Evolutionary conservation across 2,888 invertebrate genomes (phyloP).

Genomic region (Megalurothrips usitatus): DNA sequence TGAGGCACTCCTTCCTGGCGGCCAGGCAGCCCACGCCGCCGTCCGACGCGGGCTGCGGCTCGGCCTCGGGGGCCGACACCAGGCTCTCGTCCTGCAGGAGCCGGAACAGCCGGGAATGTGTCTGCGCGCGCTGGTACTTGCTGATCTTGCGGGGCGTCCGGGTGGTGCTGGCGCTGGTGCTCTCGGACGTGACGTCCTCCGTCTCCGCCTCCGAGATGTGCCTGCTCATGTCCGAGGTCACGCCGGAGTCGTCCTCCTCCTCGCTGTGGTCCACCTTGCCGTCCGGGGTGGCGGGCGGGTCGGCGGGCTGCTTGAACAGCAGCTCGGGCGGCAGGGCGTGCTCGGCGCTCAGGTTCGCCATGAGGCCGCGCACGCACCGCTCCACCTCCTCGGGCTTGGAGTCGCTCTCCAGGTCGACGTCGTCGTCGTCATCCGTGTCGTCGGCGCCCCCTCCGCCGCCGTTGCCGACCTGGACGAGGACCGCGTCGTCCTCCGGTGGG

Average conservation of each 20-base stretch:
- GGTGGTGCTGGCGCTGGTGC: not conserved
- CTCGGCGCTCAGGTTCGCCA: conserved; percentile 4
- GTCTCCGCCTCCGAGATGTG: conserved; percentile 62
- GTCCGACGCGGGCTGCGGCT: conserved; percentile 44
- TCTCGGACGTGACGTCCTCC: conserved; percentile 42
- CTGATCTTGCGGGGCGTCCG: conserved; percentile 48
- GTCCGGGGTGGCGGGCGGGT: conserved; percentile 40
- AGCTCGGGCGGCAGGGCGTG: not conserved
- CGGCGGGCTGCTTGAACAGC: conserved; percentile 33
- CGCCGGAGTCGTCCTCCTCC: conserved; percentile 66
- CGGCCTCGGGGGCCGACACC: conserved; percentile 42
- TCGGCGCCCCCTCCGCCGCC: not conserved
- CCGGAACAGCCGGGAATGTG: conserved; percentile 66
- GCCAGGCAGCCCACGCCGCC: conserved; percentile 47
- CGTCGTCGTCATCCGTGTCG: not conserved
- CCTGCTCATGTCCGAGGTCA: conserved; percentile 64
- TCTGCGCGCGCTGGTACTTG: conserved; percentile 64
- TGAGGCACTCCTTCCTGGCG: conserved; percentile 51
- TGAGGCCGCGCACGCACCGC: not conserved
- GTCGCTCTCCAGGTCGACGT: conserved; percentile 13
- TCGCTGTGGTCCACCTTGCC: not conserved
- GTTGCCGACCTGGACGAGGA: not conserved
- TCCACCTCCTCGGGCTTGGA: conserved; percentile 29
- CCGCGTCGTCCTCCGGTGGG: not conserved
- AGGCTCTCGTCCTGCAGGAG: conserved; percentile 59